Conservation (phyloP, 2,888 invertebrate genomes). For the Heliothis peltigera region DNA sequence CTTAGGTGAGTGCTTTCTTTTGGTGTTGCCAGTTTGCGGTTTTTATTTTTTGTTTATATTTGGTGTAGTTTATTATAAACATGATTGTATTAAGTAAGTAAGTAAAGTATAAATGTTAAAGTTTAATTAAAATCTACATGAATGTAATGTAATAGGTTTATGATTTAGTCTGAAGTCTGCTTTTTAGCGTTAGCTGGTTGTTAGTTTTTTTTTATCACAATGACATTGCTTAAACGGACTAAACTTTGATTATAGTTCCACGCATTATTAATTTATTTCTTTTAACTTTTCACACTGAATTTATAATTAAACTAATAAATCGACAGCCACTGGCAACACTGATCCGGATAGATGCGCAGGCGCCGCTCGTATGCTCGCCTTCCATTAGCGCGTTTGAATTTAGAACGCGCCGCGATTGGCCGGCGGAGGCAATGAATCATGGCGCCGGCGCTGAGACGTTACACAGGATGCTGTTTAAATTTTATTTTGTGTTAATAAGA, state of each 20-base stretch:
- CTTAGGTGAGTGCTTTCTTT: slow-evolving; percentile 74
- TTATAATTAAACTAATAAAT: slow-evolving; percentile 17
- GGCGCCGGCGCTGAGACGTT: slow-evolving; percentile 72
- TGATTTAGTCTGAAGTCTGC: too few relatives aligned
- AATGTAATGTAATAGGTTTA: too few relatives aligned
- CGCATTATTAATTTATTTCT: background rate
- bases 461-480: slow-evolving; percentile 56
- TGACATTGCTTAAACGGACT: background rate
- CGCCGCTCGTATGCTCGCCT: slow-evolving; percentile 80
- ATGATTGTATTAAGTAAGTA: too few relatives aligned
- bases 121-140: too few relatives aligned
- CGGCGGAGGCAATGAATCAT: slow-evolving; percentile 79
- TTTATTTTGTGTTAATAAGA: slow-evolving; percentile 22
- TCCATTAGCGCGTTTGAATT: slow-evolving; percentile 88
- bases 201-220: background rate
- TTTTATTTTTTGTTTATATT: slow-evolving; percentile 14
- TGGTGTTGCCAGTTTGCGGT: slow-evolving; percentile 74
- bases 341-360: slow-evolving; percentile 76
- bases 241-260: background rate
- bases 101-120: too few relatives aligned
- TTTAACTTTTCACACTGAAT: background rate
- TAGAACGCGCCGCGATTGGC: slow-evolving; percentile 83
- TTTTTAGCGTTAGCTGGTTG: too few relatives aligned
- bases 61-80: background rate
- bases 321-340: slow-evolving; percentile 69